phyloP scores from a whole-genome alignment of 2,888 invertebrate genomes.

The Ariolimax columbianus region DNA sequence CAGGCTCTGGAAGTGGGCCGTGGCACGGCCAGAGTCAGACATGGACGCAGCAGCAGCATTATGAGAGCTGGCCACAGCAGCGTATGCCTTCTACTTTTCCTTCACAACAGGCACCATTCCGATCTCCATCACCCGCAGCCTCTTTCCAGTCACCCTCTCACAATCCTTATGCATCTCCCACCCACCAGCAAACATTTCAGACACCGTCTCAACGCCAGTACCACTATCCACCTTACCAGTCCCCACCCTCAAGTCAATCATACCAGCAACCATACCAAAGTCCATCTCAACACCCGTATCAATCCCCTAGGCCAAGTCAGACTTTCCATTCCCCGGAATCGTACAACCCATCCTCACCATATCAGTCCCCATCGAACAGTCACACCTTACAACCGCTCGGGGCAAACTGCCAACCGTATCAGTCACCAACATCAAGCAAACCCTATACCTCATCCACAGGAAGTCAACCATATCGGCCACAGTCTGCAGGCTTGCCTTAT shows the following conservation, averaged over 20 bases:
- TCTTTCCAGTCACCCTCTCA: slow-evolving; percentile 43
- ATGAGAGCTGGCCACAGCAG: slow-evolving; percentile 28
- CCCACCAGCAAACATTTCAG: slow-evolving; percentile 31
- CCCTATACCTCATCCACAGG: slow-evolving; percentile 12
- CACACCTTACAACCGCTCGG: neutral
- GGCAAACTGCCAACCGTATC: neutral
- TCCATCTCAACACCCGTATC: slow-evolving; percentile 32
- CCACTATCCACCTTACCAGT: slow-evolving; percentile 24
- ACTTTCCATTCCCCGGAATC: slow-evolving; percentile 36
- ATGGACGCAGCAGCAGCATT: slow-evolving; percentile 38
- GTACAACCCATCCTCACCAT: slow-evolving; percentile 12
- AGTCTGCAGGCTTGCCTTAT: neutral
- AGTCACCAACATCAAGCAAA: neutral
- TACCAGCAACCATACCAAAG: slow-evolving; percentile 44
- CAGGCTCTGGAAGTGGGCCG: slow-evolving; percentile 5
- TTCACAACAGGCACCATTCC: neutral
- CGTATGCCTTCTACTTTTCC: slow-evolving; percentile 21
- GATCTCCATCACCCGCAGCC: slow-evolving; percentile 26
- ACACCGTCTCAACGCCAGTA: slow-evolving; percentile 30
- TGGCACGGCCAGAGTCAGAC: slow-evolving; percentile 66
- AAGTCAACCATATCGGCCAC: slow-evolving; percentile 16
- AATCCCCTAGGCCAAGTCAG: slow-evolving; percentile 33
- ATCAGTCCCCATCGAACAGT: slow-evolving; percentile 12
- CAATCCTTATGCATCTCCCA: slow-evolving; percentile 34
- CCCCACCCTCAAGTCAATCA: slow-evolving; percentile 20